Evolutionary conservation across 2,888 invertebrate species (phyloP).

Genomic region (Idaea aversata): DNA sequence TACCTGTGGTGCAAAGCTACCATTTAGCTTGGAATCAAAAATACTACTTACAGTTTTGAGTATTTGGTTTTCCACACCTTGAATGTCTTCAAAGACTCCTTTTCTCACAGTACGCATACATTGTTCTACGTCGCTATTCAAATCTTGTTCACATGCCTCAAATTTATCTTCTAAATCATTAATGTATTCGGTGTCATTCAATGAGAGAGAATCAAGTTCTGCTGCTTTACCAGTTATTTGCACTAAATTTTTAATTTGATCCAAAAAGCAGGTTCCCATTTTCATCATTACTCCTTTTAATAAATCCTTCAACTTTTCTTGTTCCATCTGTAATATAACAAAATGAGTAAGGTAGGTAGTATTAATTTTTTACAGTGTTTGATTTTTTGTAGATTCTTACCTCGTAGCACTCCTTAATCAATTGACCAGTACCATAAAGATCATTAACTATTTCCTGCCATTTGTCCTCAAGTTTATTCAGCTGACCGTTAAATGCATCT

Average conservation of each 20-base stretch:
- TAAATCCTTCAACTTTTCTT: slow-evolving; percentile 33
- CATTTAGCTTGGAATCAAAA: background rate
- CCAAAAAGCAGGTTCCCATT: slow-evolving; percentile 39
- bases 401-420: slow-evolving; percentile 41
- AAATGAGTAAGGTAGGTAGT: slow-evolving; percentile 1
- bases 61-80: slow-evolving; percentile 34
- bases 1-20: background rate
- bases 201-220: slow-evolving; percentile 7
- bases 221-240: slow-evolving; percentile 23
- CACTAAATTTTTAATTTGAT: slow-evolving; percentile 30
- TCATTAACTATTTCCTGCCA: slow-evolving; percentile 33
- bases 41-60: slow-evolving; percentile 42
- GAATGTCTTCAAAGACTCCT: slow-evolving; percentile 37
- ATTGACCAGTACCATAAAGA: slow-evolving; percentile 32
- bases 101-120: slow-evolving; percentile 38
- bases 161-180: slow-evolving; percentile 38
- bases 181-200: slow-evolving; percentile 37
- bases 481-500: slow-evolving; percentile 30
- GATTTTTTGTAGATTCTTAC: slow-evolving; percentile 31
- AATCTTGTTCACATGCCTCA: slow-evolving; percentile 31
- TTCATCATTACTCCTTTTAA: slow-evolving; percentile 33
- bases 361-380: background rate
- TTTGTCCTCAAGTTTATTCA: slow-evolving; percentile 34
- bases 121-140: slow-evolving; percentile 33
- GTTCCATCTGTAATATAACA: slow-evolving; percentile 38